Base-by-base conservation (phyloP, 2,113 vertebrate genomes). In the Phoenicopterus ruber region DNA sequence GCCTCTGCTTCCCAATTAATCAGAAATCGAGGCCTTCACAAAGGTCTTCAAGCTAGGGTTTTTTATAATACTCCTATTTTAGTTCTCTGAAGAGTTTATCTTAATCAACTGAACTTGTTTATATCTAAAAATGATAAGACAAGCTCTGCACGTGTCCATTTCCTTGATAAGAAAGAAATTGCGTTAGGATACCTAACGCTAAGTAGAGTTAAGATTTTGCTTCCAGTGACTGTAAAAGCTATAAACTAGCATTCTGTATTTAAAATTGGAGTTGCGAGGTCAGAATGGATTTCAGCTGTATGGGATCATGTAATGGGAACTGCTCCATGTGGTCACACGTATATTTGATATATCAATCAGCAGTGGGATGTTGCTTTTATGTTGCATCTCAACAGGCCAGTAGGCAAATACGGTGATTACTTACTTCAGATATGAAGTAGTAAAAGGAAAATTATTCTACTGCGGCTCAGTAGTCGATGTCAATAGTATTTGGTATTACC, bases 301-400 rank as follows among this genome's bases (percentile, higher is more conserved):
- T 47, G 49, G 70, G 34, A 34, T 72, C 42, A 38, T 19, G 50
- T 34, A 4, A 24, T 26, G 36, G 32, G 29, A 83, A 18, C 76
- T 65, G 18, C 67, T 88, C 26, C 15, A 2, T 17, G 20, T 72
- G 58, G 3, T 20, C 31, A 7, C 25, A 18, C 6, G 1, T 67
- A 1, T 28, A 11, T 25, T 86, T 12, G 65, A 2, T 58, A 0
- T 1, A 31, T 47, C 42, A 6, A 0, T 11, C 70, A 25, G n/a
- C 59, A 55, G 0, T 32, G 82, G 18, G 49, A 13, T 49, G 10
- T 40, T 73, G 72, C 62, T 86, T 65, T 72, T 25, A 13, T 49
- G 47, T 40, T 92, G 42, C 54, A 61, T 66, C 54, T 80, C 32
- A 26, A 3, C 22, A 57, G 71, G 34, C n/a, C 59, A 7, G 32